Conservation (phyloP, 2,888 invertebrate genomes). For the Eutolmus rufibarbis region DNA sequence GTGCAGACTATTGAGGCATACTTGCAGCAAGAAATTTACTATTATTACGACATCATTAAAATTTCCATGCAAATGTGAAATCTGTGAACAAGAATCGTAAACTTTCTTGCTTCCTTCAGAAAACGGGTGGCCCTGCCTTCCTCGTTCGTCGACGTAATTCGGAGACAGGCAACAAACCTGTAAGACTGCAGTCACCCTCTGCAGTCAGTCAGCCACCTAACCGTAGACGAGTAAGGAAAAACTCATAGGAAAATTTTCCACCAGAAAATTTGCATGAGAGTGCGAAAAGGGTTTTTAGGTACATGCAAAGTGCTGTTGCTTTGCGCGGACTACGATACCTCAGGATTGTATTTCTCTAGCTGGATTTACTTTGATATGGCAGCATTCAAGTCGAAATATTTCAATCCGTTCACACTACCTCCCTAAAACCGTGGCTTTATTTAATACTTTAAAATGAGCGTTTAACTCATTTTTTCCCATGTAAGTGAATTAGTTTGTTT, state of each 20-base stretch:
- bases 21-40: constrained; percentile 44
- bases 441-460: not conserved
- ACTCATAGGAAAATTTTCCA: constrained; percentile 35
- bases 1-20: constrained; percentile 35
- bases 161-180: constrained; percentile 39
- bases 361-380: not conserved
- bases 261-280: constrained; percentile 46
- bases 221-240: constrained; percentile 20
- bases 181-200: constrained; percentile 20
- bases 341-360: not conserved
- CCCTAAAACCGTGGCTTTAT: not conserved
- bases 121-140: not conserved
- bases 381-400: not conserved
- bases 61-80: constrained; percentile 48
- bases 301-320: constrained; percentile 17
- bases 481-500: not conserved
- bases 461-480: not conserved
- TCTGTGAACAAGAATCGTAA: constrained; percentile 47
- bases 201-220: constrained; percentile 27
- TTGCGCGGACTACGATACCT: not conserved
- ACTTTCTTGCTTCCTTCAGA: constrained; percentile 38
- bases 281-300: constrained; percentile 45
- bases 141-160: not conserved
- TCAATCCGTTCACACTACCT: not conserved
- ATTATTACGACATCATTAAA: constrained; percentile 48